phyloP scores from a whole-genome alignment of 2,888 invertebrate genomes.

The Trimorus sp. region DNA sequence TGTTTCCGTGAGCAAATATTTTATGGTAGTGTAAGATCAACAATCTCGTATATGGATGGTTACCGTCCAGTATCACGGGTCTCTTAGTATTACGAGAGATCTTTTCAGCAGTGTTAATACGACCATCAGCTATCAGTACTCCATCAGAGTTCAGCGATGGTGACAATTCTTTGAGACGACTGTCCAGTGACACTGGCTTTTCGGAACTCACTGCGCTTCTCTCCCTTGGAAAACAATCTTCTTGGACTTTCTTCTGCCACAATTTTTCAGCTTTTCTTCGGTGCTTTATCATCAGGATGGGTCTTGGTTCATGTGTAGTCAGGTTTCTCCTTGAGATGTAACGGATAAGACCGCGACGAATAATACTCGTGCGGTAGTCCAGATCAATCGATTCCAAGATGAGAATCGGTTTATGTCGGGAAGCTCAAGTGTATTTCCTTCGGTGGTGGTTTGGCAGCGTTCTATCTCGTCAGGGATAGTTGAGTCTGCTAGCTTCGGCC shows the following conservation, averaged over 20 bases:
- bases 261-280: neutral
- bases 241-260: neutral
- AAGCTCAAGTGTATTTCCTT: too few species aligned
- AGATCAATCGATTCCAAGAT: conserved; percentile 21
- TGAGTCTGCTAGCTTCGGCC: too few species aligned
- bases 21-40: neutral
- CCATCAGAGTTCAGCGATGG: conserved; percentile 28
- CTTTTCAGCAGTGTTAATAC: conserved; percentile 60
- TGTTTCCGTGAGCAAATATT: neutral
- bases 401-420: conserved; percentile 68
- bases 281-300: neutral
- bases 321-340: too few species aligned
- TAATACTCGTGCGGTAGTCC: conserved; percentile 22
- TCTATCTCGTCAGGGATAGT: too few species aligned
- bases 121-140: conserved; percentile 54
- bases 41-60: neutral
- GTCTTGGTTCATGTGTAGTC: neutral
- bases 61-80: conserved; percentile 22
- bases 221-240: neutral
- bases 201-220: neutral
- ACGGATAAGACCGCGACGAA: neutral
- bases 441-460: too few species aligned
- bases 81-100: neutral
- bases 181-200: neutral
- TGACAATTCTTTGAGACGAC: neutral